A percentile compares a stretch with the other conserved stretches of the same genome.
phyloP scores from a whole-genome alignment of 2,888 invertebrate genomes.

The Cheilosia variabilis region DNA sequence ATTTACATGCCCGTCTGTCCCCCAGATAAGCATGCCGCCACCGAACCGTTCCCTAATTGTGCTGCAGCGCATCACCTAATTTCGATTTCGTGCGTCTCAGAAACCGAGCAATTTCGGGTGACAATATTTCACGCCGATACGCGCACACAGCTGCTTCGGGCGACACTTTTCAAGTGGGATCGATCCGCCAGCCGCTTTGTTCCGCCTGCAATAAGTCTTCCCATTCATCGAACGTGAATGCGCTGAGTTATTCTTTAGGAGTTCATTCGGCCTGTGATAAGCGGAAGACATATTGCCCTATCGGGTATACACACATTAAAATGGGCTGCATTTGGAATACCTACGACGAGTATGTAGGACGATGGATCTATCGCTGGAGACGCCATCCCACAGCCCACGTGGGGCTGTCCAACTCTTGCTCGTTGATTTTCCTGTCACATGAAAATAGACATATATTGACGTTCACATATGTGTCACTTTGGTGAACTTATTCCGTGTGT shows the following conservation, averaged over 20 bases:
- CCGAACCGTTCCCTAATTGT: conserved; percentile 55
- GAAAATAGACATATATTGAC: conserved; percentile 42
- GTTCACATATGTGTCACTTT: conserved; percentile 55
- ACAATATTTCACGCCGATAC: conserved; percentile 63
- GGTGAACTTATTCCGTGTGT: conserved; percentile 45
- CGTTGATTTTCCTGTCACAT: conserved; percentile 42
- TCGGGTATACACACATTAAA: conserved; percentile 41
- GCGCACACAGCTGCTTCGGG: conserved; percentile 21
- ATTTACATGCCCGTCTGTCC: conserved; percentile 56
- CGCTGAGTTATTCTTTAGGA: conserved; percentile 44
- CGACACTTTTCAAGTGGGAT: conserved; percentile 52
- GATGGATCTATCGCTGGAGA: conserved; percentile 21
- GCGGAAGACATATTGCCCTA: conserved; percentile 66
- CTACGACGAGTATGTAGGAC: conserved; percentile 22
- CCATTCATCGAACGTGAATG: conserved; percentile 46
- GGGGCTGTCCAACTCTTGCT: conserved; percentile 12
- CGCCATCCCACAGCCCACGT: conserved; percentile 69
- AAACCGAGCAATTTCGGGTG: conserved; percentile 45
- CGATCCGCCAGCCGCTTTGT: conserved; percentile 39
- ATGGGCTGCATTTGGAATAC: conserved; percentile 21
- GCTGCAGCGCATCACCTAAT: conserved; percentile 61
- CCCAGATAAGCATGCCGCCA: conserved; percentile 46
- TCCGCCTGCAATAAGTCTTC: conserved; percentile 46
- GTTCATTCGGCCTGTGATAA: conserved; percentile 51
- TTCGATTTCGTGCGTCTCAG: conserved; percentile 34